These are phyloP conservation scores for Chaetodon trifasciatus DNA, from an alignment of 2,797 vertebrate genomes.

Conservation along the genomic window DNA sequence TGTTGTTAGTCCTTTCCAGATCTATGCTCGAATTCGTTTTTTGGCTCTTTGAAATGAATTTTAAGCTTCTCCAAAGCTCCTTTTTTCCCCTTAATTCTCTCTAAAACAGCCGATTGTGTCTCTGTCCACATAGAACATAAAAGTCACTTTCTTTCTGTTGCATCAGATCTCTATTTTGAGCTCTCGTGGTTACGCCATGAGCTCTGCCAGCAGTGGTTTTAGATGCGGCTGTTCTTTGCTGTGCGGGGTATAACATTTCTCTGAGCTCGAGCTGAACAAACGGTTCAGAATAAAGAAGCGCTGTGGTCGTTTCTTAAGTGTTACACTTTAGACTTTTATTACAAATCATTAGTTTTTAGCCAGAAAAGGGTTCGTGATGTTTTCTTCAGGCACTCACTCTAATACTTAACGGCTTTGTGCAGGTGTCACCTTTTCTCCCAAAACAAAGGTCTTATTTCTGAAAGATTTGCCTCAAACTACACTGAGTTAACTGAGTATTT, in stretches of 20 bases:
- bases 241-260: not conserved
- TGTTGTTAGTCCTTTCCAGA: too few relatives aligned
- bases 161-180: slow-evolving; percentile 18
- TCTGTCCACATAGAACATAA: not conserved
- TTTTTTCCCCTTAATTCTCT: not conserved
- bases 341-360: too few relatives aligned
- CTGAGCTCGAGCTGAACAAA: not conserved
- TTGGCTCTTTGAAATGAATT: not conserved
- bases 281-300: not conserved
- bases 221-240: not conserved
- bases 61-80: not conserved
- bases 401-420: not conserved
- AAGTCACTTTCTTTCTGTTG: slow-evolving; percentile 1
- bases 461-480: not conserved
- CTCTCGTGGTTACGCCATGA: not conserved
- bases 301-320: not conserved
- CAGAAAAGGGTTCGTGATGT: not conserved
- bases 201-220: not conserved
- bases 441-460: not conserved
- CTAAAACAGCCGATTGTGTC: not conserved
- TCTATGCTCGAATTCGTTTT: not conserved
- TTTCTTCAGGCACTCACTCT: too few relatives aligned
- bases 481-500: not conserved
- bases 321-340: not conserved
- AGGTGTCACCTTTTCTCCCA: not conserved